Evolutionary conservation across 2,888 invertebrate species (phyloP), one percentile per base, ranked within the genome.

Genomic region (Dromius quadrimaculatus): DNA sequence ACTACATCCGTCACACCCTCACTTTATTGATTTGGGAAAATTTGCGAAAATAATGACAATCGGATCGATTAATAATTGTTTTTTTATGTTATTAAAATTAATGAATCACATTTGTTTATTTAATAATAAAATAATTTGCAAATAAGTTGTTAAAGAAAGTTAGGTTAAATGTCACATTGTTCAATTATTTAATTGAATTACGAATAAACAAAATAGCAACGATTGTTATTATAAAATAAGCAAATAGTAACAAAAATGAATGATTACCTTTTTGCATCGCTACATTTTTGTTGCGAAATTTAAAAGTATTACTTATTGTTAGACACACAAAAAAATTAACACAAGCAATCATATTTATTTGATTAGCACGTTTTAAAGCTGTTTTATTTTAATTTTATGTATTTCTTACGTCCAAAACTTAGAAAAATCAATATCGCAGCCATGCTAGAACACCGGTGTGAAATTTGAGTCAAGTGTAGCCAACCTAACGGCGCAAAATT

Each of bases 341-440:
- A 70, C 50, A 62, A 22, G 36, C 36, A 62, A 32, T 62, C 70
- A 70, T 70, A 22, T 61, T 70, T 62, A 15, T 17, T 8, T 69
- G 11, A 61, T 36, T 62, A 70, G 23, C 70, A 70, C 50, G 38
- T 47, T 50, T 62, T 28, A 70, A 28, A 70, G 45, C 62, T 36
- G 17, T 70, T 70, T 70, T 50, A 70, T 70, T 50, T 15, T 62
- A 70, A 70, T 47, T 70, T 70, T 38, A 47, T 47, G 2, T 59
- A 76, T 80, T 80, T 81, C 82, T 81, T 81, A 81, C 82, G 78
- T 79, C 78, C 79, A 76, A 76, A 77, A 75, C 77, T 75, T 77
- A 76, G 77, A 77, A 77, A 77, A 79, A 80, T 81, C 81, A 77
- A 81, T 81, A 79, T 75, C 74, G 78, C 77, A 80, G 81, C 82